Conservation (phyloP, 2,113 vertebrate genomes). For the Thomomys bottae region DNA sequence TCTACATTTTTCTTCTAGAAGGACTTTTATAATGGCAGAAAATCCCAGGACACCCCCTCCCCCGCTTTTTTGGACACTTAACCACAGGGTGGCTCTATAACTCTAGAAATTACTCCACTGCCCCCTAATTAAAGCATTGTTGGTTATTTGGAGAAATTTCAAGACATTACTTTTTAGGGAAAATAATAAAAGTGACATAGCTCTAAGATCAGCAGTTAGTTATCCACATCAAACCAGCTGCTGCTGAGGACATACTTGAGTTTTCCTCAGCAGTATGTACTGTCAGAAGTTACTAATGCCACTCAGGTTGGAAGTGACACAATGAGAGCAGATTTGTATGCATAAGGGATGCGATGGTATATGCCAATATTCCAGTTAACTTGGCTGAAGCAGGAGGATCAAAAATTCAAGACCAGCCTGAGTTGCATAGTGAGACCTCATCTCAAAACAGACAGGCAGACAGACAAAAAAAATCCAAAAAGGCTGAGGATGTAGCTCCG, state of each 20-base stretch:
- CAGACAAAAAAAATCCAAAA: too few relatives aligned
- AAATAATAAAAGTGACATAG: background rate
- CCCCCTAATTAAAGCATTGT: background rate
- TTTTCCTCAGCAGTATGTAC: background rate
- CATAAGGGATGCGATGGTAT: background rate
- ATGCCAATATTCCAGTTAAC: too few relatives aligned
- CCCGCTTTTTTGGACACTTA: background rate
- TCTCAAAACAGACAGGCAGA: too few relatives aligned
- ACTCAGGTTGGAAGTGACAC: background rate
- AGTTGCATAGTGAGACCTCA: too few relatives aligned
- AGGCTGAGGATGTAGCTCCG: too few relatives aligned
- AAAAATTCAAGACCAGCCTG: too few relatives aligned
- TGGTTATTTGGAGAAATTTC: slow-evolving; percentile 3
- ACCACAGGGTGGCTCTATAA: slow-evolving; percentile 59
- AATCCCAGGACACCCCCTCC: background rate
- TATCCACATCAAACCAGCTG: background rate
- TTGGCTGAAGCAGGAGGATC: too few relatives aligned
- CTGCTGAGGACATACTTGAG: background rate
- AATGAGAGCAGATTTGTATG: background rate
- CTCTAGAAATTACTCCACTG: slow-evolving; percentile 13
- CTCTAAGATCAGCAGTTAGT: background rate
- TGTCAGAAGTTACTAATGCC: background rate
- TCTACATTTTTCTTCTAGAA: background rate
- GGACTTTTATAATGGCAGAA: background rate
- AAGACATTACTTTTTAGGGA: background rate